Conservation (phyloP, 2,888 invertebrate species). For the Drosophila nr. medialis region DNA sequence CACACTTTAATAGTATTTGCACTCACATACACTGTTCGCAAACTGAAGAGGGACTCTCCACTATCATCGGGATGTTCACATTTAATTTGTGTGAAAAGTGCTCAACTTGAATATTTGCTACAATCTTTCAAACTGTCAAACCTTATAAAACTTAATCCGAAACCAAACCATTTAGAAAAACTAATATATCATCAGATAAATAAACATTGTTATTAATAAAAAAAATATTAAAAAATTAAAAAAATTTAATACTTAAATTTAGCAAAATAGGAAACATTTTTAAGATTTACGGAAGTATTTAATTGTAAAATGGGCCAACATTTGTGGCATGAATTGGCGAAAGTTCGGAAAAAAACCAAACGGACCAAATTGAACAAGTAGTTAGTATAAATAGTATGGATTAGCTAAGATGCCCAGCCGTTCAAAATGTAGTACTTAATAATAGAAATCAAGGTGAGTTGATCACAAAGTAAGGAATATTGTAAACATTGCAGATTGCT, state of each 20-base stretch:
- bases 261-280: background rate
- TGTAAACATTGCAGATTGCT: background rate
- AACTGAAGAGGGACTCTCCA: background rate
- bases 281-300: background rate
- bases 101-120: background rate
- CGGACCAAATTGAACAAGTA: background rate
- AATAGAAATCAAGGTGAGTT: background rate
- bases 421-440: no score
- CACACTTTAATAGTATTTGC: background rate
- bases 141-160: background rate
- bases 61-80: no score
- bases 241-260: background rate
- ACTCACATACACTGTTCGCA: background rate
- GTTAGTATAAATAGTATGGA: background rate
- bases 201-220: background rate
- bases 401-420: background rate
- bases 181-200: background rate
- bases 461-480: background rate
- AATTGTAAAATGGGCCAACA: background rate
- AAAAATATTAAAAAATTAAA: no score
- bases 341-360: background rate
- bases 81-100: background rate
- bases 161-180: background rate
- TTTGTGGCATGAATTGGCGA: background rate
- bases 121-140: background rate